Base-by-base conservation (phyloP, 2,888 invertebrate species). In the Watsonalla binaria region DNA sequence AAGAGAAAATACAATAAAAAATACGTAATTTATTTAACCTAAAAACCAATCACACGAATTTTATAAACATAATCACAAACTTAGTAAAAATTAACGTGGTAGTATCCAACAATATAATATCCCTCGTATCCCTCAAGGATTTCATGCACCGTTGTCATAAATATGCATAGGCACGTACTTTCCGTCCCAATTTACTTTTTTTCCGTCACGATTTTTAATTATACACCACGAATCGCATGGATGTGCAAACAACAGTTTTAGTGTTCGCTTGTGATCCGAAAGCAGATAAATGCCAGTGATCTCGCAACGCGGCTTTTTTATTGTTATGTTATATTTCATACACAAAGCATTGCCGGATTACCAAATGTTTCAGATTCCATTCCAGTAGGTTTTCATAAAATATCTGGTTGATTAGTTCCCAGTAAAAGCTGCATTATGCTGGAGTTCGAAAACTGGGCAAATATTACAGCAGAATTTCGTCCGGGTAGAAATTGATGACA, bases 401-500 rank as follows among this genome's bases (percentile, higher is more conserved):
- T 55, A 55, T 55, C 48, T 51, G 53, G 54, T 51, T 52, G 24
- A 35, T 52, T 52, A 51, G 51, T 50, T 46, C 15, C 51, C 51
- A 55, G 53, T 55, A 52, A 54, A 54, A 54, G 51, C 55, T 55
- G 53, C 53, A 53, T 54, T 50, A 51, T 39, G 37, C 37, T 37
- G 37, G 37, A 37, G 37, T 37, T 42, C 11, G 11, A 42, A 42
- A 42, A 42, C 42, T 42, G 42, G 42, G 42, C 42, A 42, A 42
- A 11, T 42, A 11, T 42, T 42, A 42, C 42, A 42, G 33, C 46
- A 53, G 53, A 46, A 53, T 35, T 46, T 39, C 52, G 39, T 53
- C 49, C 35, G 39, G 49, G 51, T 47, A 53, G 42, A 55, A 57
- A 55, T 57, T 57, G 57, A 57, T 57, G 55, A 55, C 54, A 47